These are phyloP conservation scores for Aplidium turbinatum DNA, from an alignment of 23 tunicate genomes.

Conservation along the genomic window DNA sequence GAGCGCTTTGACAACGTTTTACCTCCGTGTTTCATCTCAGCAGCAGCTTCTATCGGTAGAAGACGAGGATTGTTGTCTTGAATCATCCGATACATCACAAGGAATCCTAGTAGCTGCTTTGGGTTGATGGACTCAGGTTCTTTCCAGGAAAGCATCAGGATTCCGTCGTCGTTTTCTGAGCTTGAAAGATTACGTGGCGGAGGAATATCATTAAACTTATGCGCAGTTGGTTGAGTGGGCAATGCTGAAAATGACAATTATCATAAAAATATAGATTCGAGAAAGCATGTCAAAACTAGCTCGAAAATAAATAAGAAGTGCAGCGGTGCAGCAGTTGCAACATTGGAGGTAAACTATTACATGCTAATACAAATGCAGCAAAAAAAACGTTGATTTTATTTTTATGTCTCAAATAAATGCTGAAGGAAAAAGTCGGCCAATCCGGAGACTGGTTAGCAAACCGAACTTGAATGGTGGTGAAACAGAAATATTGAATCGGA, in stretches of 20 bases:
- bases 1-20: neutral
- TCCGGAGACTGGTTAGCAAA: no score
- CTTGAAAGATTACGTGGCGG: constrained; percentile 52
- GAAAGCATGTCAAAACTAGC: no score
- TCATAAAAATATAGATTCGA: neutral
- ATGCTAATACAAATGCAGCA: no score
- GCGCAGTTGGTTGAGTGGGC: constrained; percentile 29
- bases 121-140: constrained; percentile 6
- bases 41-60: neutral
- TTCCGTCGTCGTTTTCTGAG: constrained; percentile 28
- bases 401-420: no score
- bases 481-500: no score
- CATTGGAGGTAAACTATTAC: no score
- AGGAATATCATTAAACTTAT: constrained; percentile 1
- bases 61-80: neutral
- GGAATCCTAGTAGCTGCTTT: constrained; percentile 53
- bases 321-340: no score
- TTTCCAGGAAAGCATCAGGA: constrained; percentile 64
- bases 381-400: no score
- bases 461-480: no score
- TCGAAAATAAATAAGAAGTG: no score
- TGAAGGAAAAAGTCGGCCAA: no score
- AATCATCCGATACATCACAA: constrained; percentile 49
- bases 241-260: constrained; percentile 16
- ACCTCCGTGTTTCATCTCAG: neutral